Evolutionary conservation across 2,888 invertebrate species (phyloP).

Genomic region (Malacosoma neustria): DNA sequence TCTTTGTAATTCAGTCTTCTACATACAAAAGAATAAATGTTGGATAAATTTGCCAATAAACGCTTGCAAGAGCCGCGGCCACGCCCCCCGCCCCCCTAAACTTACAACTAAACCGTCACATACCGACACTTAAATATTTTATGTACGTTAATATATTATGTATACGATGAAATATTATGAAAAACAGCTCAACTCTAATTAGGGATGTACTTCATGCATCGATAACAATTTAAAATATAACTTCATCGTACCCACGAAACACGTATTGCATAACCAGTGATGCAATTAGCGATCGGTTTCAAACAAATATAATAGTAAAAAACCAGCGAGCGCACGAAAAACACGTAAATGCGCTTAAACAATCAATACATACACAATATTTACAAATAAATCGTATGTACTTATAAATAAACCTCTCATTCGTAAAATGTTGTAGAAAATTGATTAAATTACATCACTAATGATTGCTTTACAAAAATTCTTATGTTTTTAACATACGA

Average conservation of each 20-base stretch:
- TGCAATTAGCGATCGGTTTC: slow-evolving; percentile 24
- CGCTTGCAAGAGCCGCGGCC: slow-evolving; percentile 8
- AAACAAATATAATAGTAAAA: slow-evolving; percentile 9
- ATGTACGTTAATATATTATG: neutral
- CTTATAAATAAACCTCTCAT: slow-evolving; percentile 64
- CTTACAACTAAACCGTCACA: slow-evolving; percentile 1
- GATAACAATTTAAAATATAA: too few species aligned
- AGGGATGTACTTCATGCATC: too few species aligned
- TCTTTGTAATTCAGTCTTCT: too few species aligned
- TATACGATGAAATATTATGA: neutral
- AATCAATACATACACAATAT: slow-evolving; percentile 56
- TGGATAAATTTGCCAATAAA: neutral
- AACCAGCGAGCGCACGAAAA: slow-evolving; percentile 4
- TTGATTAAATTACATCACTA: slow-evolving; percentile 48
- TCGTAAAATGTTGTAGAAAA: slow-evolving; percentile 26
- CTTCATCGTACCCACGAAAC: too few species aligned
- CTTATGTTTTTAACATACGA: neutral
- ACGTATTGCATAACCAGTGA: slow-evolving; percentile 21
- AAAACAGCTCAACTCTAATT: too few species aligned
- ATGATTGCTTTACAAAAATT: slow-evolving; percentile 37
- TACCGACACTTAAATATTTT: slow-evolving; percentile 1
- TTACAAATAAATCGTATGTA: slow-evolving; percentile 51
- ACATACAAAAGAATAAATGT: too few species aligned
- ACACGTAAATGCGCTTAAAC: slow-evolving; percentile 44
- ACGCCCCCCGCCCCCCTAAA: slow-evolving; percentile 10